Percentiles rank a stretch among this genome's conserved stretches.
These are phyloP conservation scores for Eretmochelys imbricata DNA, from an alignment of 2,113 vertebrate species.

Conservation along the genomic window DNA sequence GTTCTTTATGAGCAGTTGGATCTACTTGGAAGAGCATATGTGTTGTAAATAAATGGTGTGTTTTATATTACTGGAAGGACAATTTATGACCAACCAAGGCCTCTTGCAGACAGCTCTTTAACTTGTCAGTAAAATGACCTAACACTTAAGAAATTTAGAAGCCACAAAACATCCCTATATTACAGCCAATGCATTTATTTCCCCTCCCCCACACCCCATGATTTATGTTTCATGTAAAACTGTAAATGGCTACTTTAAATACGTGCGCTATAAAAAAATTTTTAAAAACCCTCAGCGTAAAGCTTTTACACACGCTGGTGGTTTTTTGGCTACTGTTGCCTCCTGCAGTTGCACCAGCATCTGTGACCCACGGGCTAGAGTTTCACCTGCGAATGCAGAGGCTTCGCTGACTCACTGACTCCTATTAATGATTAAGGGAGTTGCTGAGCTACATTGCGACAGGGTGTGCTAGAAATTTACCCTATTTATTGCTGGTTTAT, in stretches of 20 bases:
- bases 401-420: not conserved
- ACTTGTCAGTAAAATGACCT: constrained; percentile 81
- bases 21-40: constrained; percentile 55
- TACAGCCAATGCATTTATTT: constrained; percentile 37
- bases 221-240: constrained; percentile 66
- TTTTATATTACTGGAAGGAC: constrained; percentile 75
- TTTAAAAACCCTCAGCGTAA: constrained; percentile 23
- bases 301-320: constrained; percentile 24
- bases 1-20: constrained; percentile 77
- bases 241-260: constrained; percentile 62
- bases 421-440: constrained; percentile 3
- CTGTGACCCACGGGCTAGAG: rapidly evolving
- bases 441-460: not conserved
- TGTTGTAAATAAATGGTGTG: constrained; percentile 79
- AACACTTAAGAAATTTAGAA: constrained; percentile 79
- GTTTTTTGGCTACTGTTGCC: not conserved
- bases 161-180: constrained; percentile 63
- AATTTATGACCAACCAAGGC: constrained; percentile 77
- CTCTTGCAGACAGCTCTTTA: constrained; percentile 79
- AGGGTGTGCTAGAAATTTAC: not conserved
- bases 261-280: constrained; percentile 58
- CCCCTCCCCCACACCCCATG: not conserved
- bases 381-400: not conserved
- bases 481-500: not conserved
- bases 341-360: not conserved